A percentile compares a stretch with the other conserved stretches of the same genome.
phyloP scores from a whole-genome alignment of 1,140 invertebrate species.

The Drosophila bocki region DNA sequence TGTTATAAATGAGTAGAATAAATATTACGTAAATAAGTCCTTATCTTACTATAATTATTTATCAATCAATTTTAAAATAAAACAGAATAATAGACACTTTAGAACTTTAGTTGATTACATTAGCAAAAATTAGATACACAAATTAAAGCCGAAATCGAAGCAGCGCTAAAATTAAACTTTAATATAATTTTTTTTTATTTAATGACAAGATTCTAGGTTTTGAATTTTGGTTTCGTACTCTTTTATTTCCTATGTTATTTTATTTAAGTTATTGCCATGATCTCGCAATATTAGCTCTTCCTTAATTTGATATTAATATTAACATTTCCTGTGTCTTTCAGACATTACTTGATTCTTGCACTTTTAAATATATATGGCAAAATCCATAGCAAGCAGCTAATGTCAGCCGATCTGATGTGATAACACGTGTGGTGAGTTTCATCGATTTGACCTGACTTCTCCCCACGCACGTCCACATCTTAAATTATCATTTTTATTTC shows the following conservation, averaged over 20 bases:
- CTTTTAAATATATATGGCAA: neutral
- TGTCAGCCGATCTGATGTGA: neutral
- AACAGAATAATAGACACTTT: neutral
- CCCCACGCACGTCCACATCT: constrained; percentile 4
- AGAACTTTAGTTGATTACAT: neutral
- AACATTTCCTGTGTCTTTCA: neutral
- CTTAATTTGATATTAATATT: neutral
- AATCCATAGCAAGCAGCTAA: neutral
- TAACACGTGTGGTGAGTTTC: constrained; percentile 1
- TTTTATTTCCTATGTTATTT: too few relatives aligned
- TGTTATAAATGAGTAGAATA: neutral
- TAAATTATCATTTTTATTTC: constrained; percentile 26
- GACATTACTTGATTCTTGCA: neutral
- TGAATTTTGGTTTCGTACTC: neutral
- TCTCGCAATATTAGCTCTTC: neutral
- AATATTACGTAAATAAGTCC: neutral
- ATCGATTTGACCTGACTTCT: neutral
- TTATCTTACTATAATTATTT: neutral
- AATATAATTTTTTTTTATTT: neutral
- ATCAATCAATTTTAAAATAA: neutral
- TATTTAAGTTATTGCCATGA: neutral
- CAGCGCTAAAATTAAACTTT: neutral
- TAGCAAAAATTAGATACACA: neutral
- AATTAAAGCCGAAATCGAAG: neutral
- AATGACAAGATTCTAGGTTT: neutral